Evolutionary conservation across 2,888 invertebrate species (phyloP).

Genomic region (Drosophila mercatorum): DNA sequence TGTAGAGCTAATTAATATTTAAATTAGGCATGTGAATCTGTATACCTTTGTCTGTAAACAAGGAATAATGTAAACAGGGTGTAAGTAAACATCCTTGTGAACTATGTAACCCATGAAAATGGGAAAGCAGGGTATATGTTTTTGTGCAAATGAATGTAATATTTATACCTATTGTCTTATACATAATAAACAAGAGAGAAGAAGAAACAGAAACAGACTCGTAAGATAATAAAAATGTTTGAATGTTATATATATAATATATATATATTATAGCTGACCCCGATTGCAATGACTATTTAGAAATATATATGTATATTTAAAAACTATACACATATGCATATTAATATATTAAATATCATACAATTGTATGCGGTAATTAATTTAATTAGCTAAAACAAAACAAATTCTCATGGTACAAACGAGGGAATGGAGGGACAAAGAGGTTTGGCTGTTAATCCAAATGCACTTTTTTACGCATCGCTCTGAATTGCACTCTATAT

Average conservation of each 20-base stretch:
- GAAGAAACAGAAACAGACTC: too few relatives aligned
- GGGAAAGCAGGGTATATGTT: too few relatives aligned
- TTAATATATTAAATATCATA: constrained; percentile 35
- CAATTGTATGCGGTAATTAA: constrained; percentile 59
- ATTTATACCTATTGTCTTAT: too few relatives aligned
- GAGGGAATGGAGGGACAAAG: background rate
- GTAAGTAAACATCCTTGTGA: too few relatives aligned
- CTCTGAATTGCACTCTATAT: constrained; percentile 47
- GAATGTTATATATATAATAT: too few relatives aligned
- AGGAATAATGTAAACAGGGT: background rate
- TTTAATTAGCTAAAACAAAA: constrained; percentile 50
- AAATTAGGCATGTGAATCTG: background rate
- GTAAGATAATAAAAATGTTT: background rate
- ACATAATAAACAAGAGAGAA: too few relatives aligned
- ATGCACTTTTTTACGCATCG: constrained; percentile 77
- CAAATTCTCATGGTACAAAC: constrained; percentile 4
- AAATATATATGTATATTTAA: constrained; percentile 30
- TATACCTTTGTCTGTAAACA: background rate
- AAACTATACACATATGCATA: background rate
- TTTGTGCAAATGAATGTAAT: too few relatives aligned
- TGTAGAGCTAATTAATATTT: background rate
- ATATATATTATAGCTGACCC: constrained; percentile 35
- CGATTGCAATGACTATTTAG: constrained; percentile 46
- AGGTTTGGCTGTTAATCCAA: constrained; percentile 34
- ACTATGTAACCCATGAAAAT: too few relatives aligned